A percentile compares a stretch with the other conserved stretches of the same genome.
Conservation (phyloP, 2,888 invertebrate species). For the Pinctada fucata region DNA sequence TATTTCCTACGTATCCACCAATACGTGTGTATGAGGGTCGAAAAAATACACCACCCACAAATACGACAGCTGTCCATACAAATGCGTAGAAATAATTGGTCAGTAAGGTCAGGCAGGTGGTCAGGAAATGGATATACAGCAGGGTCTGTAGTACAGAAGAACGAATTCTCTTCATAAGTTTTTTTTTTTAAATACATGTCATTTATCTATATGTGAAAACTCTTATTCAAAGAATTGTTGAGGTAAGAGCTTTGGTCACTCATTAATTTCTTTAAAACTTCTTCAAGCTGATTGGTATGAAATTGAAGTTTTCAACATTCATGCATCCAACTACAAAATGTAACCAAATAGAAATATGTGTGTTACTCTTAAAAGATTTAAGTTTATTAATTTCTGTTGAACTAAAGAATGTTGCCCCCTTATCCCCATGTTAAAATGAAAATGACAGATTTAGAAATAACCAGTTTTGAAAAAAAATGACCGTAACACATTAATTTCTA, state of each 20-base stretch:
- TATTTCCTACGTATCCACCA: conserved; percentile 72
- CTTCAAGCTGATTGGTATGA: no score
- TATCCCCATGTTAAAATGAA: no score
- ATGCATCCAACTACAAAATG: no score
- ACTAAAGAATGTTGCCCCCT: no score
- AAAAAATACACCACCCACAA: conserved; percentile 55
- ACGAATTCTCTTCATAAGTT: background rate
- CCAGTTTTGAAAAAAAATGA: no score
- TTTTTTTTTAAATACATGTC: background rate
- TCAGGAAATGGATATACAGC: conserved; percentile 65
- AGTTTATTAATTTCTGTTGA: no score
- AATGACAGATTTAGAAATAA: no score
- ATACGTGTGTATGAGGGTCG: conserved; percentile 68
- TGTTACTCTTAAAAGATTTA: no score
- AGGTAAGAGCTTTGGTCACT: background rate
- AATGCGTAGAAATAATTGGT: conserved; percentile 69
- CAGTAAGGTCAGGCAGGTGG: conserved; percentile 57
- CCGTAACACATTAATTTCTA: no score
- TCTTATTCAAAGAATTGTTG: background rate
- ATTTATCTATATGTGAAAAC: background rate
- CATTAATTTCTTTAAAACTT: no score
- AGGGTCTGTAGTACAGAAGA: conserved; percentile 57
- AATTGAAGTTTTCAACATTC: no score
- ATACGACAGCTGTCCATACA: conserved; percentile 60
- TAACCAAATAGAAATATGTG: no score